Evolutionary conservation across 2,888 invertebrate species (phyloP), one percentile per base, ranked within the genome.

Genomic region (Dusona sp.): DNA sequence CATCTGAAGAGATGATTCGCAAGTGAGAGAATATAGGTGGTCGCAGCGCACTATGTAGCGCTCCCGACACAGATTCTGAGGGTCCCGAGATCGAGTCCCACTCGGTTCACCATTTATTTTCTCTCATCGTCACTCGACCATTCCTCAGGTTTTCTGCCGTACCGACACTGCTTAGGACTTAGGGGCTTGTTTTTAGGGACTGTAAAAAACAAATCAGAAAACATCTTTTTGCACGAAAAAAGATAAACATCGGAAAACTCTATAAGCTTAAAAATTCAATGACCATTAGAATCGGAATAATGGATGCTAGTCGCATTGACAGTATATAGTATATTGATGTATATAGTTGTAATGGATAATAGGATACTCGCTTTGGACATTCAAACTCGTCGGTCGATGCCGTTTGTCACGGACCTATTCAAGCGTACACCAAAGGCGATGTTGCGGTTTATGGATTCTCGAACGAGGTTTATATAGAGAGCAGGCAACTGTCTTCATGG

Each of bases 321-420:
- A 61, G 57, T 81, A 61, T 54, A n/a, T n/a, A n/a, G n/a, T n/a
- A n/a, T n/a, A n/a, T n/a, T n/a, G n/a, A n/a, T 45, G 38, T 29
- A 61, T 57, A 19, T 11, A 48, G 48, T 13, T 29, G 9, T 11
- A 4, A 68, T 74, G 33, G 36, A 36, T 38, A 70, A 42, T 67
- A 70, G 68, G 82, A 84, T 80, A 67, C 68, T 79, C 73, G 88
- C 87, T 88, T 85, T 88, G 87, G 87, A 79, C 68, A 87, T 79
- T 85, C 75, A 64, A 72, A 79, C 51, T 75, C 45, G 75, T 74
- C 51, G 61, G 64, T 83, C 36, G 74, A 85, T 77, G 67, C 88
- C 88, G 90, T 90, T 92, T 90, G 89, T 90, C 92, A 90, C 90
- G 89, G 84, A 87, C 73, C 88, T 85, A 89, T 79, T 86, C 88